These are phyloP conservation scores for Amphipyra tragopoginis DNA, from an alignment of 2,888 invertebrate species.

Conservation along the genomic window DNA sequence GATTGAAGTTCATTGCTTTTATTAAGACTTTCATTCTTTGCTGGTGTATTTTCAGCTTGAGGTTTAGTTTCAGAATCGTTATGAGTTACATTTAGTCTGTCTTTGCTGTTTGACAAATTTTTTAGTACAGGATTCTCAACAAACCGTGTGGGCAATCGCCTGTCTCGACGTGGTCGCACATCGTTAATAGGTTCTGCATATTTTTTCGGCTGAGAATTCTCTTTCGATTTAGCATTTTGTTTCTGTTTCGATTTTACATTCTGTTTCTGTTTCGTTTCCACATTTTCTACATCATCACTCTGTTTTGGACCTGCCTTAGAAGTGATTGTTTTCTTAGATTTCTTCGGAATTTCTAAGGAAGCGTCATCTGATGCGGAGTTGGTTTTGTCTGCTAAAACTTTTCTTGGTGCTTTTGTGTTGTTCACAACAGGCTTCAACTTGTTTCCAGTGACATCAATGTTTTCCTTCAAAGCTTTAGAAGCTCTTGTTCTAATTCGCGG, in stretches of 20 bases:
- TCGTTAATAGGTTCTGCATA: slow-evolving; percentile 30
- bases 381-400: slow-evolving; percentile 81
- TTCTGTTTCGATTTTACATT: slow-evolving; percentile 12
- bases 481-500: slow-evolving; percentile 74
- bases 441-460: slow-evolving; percentile 62
- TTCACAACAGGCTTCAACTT: slow-evolving; percentile 62
- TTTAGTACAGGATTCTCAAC: slow-evolving; percentile 66
- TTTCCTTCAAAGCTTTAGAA: slow-evolving; percentile 77
- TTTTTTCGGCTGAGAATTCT: slow-evolving; percentile 1
- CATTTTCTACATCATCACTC: slow-evolving; percentile 13
- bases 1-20: slow-evolving; percentile 33
- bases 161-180: slow-evolving; percentile 70
- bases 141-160: slow-evolving; percentile 74
- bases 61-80: slow-evolving; percentile 1
- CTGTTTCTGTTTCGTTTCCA: slow-evolving; percentile 28
- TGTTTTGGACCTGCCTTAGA: slow-evolving; percentile 17
- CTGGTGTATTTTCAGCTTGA: slow-evolving; percentile 8
- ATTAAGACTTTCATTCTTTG: slow-evolving; percentile 23
- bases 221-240: slow-evolving; percentile 1
- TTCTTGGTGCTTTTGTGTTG: slow-evolving; percentile 65
- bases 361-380: slow-evolving; percentile 83
- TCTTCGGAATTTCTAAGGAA: slow-evolving; percentile 60
- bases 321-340: slow-evolving; percentile 47
- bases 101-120: slow-evolving; percentile 65
- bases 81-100: slow-evolving; percentile 29